phyloP scores from a whole-genome alignment of 2,888 invertebrate genomes.

The Agrochola litura region DNA sequence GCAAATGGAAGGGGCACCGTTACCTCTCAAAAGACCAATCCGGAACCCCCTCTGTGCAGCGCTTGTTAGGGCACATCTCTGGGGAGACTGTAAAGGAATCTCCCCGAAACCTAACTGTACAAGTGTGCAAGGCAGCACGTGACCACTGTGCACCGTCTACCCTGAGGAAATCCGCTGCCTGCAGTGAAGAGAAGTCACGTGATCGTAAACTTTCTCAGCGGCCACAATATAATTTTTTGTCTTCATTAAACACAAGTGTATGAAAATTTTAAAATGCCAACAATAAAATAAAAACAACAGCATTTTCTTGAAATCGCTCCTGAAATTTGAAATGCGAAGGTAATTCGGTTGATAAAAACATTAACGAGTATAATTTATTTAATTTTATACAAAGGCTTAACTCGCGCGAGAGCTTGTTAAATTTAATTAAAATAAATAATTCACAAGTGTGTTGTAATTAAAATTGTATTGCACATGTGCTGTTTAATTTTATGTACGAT shows the following conservation, averaged over 20 bases:
- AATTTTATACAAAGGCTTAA: conserved; percentile 25
- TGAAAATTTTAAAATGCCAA: background rate
- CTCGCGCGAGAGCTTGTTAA: conserved; percentile 5
- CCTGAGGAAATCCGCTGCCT: no score
- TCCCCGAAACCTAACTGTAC: no score
- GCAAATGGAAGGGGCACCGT: no score
- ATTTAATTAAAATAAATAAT: conserved; percentile 32
- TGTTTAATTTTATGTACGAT: background rate
- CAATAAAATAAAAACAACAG: background rate
- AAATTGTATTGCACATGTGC: background rate
- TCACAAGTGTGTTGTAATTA: conserved; percentile 13
- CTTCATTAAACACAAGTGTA: background rate
- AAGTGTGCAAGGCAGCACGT: no score
- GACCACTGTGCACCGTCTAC: no score
- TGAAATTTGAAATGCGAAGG: conserved; percentile 2
- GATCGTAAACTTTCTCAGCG: no score
- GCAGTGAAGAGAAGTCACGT: background rate
- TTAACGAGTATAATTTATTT: conserved; percentile 16
- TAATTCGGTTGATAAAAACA: conserved; percentile 13
- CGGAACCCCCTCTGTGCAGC: no score
- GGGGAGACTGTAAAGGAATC: no score
- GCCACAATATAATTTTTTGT: background rate
- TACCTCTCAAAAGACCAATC: no score
- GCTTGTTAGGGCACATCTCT: no score
- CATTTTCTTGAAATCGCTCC: background rate